These are phyloP conservation scores for Hipposideros larvatus DNA, from an alignment of 2,797 vertebrate genomes.

Conservation along the genomic window DNA sequence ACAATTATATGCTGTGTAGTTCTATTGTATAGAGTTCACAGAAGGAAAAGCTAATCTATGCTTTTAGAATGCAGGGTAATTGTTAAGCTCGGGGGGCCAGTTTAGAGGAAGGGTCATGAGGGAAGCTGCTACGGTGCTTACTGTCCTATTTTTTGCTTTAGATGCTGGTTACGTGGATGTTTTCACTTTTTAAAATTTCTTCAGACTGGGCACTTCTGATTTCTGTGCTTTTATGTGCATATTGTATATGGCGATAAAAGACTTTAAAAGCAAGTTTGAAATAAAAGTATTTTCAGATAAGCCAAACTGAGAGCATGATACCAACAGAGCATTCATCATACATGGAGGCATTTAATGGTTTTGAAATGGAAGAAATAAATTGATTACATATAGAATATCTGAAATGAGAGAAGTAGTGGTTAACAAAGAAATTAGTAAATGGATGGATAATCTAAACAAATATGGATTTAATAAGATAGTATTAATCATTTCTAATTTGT, in stretches of 20 bases:
- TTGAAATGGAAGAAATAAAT: neutral
- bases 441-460: neutral
- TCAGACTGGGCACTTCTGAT: neutral
- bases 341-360: neutral
- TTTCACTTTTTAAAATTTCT: neutral
- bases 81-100: neutral
- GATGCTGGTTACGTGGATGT: neutral
- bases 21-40: neutral
- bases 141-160: neutral
- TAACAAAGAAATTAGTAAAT: neutral
- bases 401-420: neutral
- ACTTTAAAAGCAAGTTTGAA: neutral
- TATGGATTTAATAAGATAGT: neutral
- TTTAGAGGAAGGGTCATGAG: neutral
- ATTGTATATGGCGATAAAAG: neutral
- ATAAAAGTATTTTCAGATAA: slow-evolving; percentile 42
- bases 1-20: neutral
- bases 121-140: neutral
- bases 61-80: neutral
- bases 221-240: neutral
- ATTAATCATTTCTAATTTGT: neutral
- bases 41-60: neutral
- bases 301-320: neutral
- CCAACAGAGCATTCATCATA: neutral
- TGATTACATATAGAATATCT: neutral